Conservation (phyloP, 2,797 vertebrate genomes). For the Gymnothorax javanicus region DNA sequence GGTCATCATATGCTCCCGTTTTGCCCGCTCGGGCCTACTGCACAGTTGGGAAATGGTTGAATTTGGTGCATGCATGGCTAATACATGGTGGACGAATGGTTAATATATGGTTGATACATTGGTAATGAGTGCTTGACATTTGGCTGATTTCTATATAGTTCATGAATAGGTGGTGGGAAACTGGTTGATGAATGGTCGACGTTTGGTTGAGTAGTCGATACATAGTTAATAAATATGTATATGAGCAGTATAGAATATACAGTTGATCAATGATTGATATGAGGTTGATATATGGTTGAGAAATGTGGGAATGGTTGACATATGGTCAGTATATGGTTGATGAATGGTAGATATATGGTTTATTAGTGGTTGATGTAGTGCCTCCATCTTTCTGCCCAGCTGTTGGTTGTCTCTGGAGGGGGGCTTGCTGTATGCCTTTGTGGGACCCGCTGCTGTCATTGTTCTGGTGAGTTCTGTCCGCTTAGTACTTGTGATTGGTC, state of each 20-base stretch:
- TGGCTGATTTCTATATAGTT: not conserved
- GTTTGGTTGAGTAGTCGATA: not conserved
- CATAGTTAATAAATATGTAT: too few species aligned
- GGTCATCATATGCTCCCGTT: not conserved
- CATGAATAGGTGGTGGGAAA: not conserved
- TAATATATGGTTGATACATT: not conserved
- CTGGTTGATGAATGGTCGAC: not conserved
- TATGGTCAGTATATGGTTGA: not conserved
- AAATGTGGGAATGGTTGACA: not conserved
- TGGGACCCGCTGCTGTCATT: slow-evolving; percentile 78
- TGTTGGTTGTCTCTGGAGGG: slow-evolving; percentile 83
- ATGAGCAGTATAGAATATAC: not conserved
- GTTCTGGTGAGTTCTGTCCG: slow-evolving; percentile 71
- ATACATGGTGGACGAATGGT: not conserved
- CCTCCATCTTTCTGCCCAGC: slow-evolving; percentile 50
- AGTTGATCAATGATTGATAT: too few species aligned
- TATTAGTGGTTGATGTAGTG: not conserved
- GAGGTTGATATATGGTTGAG: not conserved
- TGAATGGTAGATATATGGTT: not conserved
- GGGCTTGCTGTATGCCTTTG: slow-evolving; percentile 78
- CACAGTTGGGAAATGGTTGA: not conserved
- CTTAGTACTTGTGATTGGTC: not conserved
- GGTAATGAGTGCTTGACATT: not conserved
- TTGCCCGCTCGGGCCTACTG: not conserved
- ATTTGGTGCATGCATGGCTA: not conserved